Evolutionary conservation across 2,888 invertebrate genomes (phyloP), one percentile per base, ranked within the genome.

Genomic region (Cataglyphis cursor): DNA sequence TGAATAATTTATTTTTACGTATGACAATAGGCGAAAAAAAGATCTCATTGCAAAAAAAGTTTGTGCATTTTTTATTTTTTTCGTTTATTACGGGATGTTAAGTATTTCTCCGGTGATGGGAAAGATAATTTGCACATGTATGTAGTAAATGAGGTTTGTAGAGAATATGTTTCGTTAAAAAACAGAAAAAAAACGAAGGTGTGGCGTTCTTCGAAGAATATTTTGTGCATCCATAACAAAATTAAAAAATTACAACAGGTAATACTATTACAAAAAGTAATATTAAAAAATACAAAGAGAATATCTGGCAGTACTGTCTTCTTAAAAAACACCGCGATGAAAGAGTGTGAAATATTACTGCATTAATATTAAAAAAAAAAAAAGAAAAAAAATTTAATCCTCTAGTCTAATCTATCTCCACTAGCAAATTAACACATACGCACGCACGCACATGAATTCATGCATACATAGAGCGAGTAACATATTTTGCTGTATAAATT

Each of bases 211-310:
- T 41, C 41, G n/a, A 68, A 31, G n/a, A 51, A 48, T n/a, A 48
- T 48, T 21, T 66, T 28, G 44, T 44, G 44, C 28, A 10, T 28
- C 44, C n/a, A 0, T 68, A 51, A 51, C 48, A 6, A 48, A 35
- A 51, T 51, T 31, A 48, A 12, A 66, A 68, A 51, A 70, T 70
- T 51, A 51, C 51, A n/a, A 51, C n/a, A 8, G n/a, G 0, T 51
- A 51, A 57, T 12, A 24, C 21, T 9, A 10, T 12, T 21, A 57
- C 21, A 21, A 57, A 57, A 51, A n/a, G n/a, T 57, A 21, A 57
- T 57, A 57, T 57, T 57, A 57, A 57, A 57, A 57, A 57, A 57
- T 57, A 57, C 12, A 57, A 57, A 57, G 57, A 57, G 24, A 57
- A 57, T 21, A n/a, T n/a, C n/a, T n/a, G n/a, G n/a, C n/a, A n/a